Conservation (phyloP, 2,888 invertebrate species). For the Flexamia atlantica region DNA sequence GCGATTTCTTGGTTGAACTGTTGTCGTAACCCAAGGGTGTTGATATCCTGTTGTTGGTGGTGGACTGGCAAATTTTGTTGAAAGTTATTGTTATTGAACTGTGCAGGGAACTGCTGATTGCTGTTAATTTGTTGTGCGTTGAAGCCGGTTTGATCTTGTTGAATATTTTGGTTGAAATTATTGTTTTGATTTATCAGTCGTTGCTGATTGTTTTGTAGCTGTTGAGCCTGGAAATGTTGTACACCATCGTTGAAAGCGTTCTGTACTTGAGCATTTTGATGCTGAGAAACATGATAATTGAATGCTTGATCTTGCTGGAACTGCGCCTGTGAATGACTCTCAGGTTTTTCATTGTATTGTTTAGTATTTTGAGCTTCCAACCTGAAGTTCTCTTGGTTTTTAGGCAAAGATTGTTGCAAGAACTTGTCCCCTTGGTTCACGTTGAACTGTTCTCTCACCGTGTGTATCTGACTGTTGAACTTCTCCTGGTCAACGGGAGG, state of each 20-base stretch:
- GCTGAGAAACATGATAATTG: background rate
- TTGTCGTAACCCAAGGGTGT: constrained; percentile 65
- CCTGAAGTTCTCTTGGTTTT: constrained; percentile 31
- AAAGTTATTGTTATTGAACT: constrained; percentile 65
- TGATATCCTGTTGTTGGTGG: background rate
- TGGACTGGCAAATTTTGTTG: constrained; percentile 70
- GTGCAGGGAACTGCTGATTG: constrained; percentile 56
- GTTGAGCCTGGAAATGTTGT: constrained; percentile 37
- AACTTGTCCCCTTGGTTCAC: constrained; percentile 19
- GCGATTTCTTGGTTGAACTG: constrained; percentile 6
- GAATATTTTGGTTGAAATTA: constrained; percentile 36
- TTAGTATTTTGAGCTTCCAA: constrained; percentile 19
- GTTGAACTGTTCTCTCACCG: constrained; percentile 56
- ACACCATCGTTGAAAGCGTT: background rate
- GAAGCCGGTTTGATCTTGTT: constrained; percentile 45
- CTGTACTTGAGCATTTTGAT: constrained; percentile 29
- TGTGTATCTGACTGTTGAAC: constrained; percentile 71
- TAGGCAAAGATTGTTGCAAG: background rate
- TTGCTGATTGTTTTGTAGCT: constrained; percentile 19
- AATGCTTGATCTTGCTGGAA: constrained; percentile 34
- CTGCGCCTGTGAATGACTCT: constrained; percentile 2
- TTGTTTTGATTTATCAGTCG: background rate
- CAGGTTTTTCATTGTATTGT: constrained; percentile 20
- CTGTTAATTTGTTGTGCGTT: constrained; percentile 1
- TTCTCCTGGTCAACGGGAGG: constrained; percentile 71